phyloP scores from a whole-genome alignment of 2,113 vertebrate species.

The Gobiocypris rarus region DNA sequence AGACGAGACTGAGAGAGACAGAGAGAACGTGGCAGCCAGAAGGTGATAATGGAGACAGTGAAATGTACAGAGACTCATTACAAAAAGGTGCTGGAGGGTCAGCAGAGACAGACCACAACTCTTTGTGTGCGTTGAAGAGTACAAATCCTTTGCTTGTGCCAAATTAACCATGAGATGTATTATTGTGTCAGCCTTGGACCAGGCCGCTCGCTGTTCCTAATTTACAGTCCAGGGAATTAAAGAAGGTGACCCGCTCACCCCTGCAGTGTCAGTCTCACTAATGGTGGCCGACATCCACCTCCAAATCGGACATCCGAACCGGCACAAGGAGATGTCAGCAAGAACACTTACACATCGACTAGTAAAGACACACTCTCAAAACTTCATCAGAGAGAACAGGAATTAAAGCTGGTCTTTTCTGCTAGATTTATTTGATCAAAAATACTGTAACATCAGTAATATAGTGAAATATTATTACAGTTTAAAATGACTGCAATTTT shows the following conservation, averaged over 20 bases:
- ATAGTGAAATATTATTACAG: background rate
- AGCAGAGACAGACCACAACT: slow-evolving; percentile 35
- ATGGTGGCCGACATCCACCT: slow-evolving; percentile 47
- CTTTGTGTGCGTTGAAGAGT: slow-evolving; percentile 53
- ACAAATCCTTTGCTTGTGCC: slow-evolving; percentile 52
- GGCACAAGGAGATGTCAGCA: background rate
- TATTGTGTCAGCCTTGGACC: slow-evolving; percentile 25
- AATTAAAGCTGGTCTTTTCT: background rate
- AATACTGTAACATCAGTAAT: background rate
- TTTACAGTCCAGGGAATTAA: slow-evolving; percentile 54
- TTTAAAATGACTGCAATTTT: background rate
- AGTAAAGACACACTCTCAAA: background rate
- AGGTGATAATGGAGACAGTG: background rate
- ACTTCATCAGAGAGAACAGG: background rate
- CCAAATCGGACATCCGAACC: background rate
- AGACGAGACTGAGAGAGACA: slow-evolving; percentile 26
- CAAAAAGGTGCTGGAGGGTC: slow-evolving; percentile 34
- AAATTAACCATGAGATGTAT: slow-evolving; percentile 62
- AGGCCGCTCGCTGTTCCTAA: slow-evolving; percentile 40
- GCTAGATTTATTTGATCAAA: background rate
- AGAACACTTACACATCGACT: background rate
- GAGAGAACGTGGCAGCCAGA: slow-evolving; percentile 1
- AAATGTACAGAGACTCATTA: slow-evolving; percentile 53
- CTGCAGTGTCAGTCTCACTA: slow-evolving; percentile 55
- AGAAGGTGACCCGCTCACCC: slow-evolving; percentile 53